Base-by-base conservation (phyloP, 2,888 invertebrate genomes). In the Lithophane leautieri region DNA sequence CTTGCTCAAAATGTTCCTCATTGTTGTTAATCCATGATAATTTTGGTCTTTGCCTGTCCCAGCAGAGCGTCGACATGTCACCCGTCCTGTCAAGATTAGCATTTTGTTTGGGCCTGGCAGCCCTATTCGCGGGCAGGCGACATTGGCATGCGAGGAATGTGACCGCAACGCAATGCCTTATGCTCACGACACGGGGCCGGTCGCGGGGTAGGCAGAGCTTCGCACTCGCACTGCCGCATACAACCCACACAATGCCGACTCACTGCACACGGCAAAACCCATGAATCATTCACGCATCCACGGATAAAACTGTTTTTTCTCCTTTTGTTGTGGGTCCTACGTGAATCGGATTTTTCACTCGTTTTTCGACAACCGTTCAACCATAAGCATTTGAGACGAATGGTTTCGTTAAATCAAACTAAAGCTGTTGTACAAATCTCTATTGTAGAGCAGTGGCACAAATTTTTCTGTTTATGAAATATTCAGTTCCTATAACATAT, bases 281-380 rank as follows among this genome's bases (percentile, higher is more conserved):
- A 89, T 93, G 91, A 92, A 92, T 92, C 92, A 91, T 90, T 90
- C 90, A 91, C 90, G 89, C 84, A 81, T 78, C 80, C 73, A 68
- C 70, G 83, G 82, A 81, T 81, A 85, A 87, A 86, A 81, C 77
- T 50, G 79, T 82, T 81, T 83, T 74, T 88, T 76, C 68, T 85
- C 62, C 77, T 84, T 86, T 86, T 84, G 81, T 85, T 83, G 81
- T 71, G 81, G 42, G 50, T 34, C 34, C 66, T 81, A 74, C 70
- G 76, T 69, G 66, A 52, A 81, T 81, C 56, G 54, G 81, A 25
- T n/a, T 81, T 77, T 81, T 63, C 73, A 73, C 73, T 78, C 71
- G 78, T 87, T 85, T 86, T 86, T 75, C 66, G 76, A 73, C 78
- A 77, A 66, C 79, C 65, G 68, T 65, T 85, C 82, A 73, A 79